Conservation (phyloP, 2,113 vertebrate species). For the Noctilio leporinus region DNA sequence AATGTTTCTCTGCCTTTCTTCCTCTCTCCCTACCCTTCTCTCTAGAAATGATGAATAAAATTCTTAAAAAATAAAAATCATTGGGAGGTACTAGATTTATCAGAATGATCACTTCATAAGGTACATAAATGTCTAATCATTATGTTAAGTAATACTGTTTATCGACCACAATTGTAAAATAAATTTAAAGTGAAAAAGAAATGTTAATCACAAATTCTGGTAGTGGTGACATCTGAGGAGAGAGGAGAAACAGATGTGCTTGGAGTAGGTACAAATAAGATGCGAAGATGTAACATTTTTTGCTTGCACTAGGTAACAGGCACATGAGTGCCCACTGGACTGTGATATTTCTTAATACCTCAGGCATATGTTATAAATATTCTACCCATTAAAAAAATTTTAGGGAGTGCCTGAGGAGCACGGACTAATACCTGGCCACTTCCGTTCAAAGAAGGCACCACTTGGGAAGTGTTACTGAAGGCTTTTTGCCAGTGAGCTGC, state of each 20-base stretch:
- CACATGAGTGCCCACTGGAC: neutral
- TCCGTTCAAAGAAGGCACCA: neutral
- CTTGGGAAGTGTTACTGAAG: neutral
- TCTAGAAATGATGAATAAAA: no score
- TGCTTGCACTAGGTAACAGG: neutral
- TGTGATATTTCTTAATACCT: neutral
- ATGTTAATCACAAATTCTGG: neutral
- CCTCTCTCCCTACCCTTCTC: no score
- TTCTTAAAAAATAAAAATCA: no score
- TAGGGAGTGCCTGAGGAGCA: neutral
- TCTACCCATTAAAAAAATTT: neutral
- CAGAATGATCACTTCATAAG: no score
- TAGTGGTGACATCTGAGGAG: neutral
- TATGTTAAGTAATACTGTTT: no score
- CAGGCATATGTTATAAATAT: neutral
- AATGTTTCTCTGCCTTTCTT: no score
- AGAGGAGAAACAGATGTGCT: neutral
- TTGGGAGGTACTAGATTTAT: no score
- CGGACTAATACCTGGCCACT: no score
- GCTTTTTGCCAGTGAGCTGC: neutral
- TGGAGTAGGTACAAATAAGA: neutral
- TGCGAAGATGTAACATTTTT: neutral
- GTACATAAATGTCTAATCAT: no score
- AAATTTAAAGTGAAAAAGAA: neutral
- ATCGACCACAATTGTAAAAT: neutral